Evolutionary conservation across 1,140 invertebrate genomes (phyloP).

Genomic region (Zaprionus africanus): DNA sequence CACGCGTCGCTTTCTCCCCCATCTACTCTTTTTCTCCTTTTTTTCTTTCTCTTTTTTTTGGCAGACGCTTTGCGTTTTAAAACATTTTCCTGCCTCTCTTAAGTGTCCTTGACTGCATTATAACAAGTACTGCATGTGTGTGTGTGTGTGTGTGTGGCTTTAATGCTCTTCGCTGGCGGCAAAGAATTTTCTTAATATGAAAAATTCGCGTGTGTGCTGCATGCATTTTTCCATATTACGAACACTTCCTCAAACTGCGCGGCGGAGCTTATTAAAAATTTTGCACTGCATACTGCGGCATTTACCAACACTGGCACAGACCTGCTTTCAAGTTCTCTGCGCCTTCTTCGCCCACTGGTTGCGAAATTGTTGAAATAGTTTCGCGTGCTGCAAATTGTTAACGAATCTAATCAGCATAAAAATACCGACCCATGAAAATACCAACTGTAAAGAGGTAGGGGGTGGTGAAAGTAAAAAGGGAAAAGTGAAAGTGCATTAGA

Average conservation of each 20-base stretch:
- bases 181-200: conserved; percentile 61
- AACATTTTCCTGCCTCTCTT: conserved; percentile 39
- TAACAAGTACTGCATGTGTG: conserved; percentile 38
- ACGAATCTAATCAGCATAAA: conserved; percentile 79
- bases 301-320: conserved; percentile 41
- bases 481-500: conserved; percentile 60
- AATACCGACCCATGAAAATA: conserved; percentile 42
- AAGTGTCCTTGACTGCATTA: conserved; percentile 71
- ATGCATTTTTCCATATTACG: conserved; percentile 67
- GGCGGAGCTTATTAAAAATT: conserved; percentile 68
- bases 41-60: conserved; percentile 23
- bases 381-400: conserved; percentile 79
- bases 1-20: background rate
- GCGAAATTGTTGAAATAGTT: conserved; percentile 77
- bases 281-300: conserved; percentile 33
- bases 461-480: background rate
- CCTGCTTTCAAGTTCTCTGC: conserved; percentile 55
- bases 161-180: conserved; percentile 43
- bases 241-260: conserved; percentile 49
- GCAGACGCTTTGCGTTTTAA: conserved; percentile 50
- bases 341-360: background rate
- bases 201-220: conserved; percentile 63
- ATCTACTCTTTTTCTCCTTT: background rate
- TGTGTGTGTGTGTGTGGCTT: conserved; percentile 14
- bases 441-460: background rate